Percentiles rank a stretch among this genome's conserved stretches.
phyloP scores from a whole-genome alignment of 23 tunicate genomes.

The Pegea sp. region DNA sequence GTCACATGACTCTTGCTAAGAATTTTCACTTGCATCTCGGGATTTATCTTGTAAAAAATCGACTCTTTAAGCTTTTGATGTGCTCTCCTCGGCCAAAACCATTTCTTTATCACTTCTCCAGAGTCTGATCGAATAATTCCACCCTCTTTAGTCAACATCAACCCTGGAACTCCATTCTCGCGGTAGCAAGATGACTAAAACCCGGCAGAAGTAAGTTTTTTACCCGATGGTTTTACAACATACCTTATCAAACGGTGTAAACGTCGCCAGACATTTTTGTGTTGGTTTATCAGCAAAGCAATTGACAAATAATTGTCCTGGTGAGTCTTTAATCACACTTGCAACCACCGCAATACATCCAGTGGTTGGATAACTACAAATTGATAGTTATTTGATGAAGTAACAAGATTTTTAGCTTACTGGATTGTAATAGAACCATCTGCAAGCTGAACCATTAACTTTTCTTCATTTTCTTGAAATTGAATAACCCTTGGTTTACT shows the following conservation, averaged over 20 bases:
- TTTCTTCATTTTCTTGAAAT: constrained; percentile 4
- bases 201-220: too few relatives aligned
- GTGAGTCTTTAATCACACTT: constrained; percentile 40
- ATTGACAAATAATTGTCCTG: constrained; percentile 62
- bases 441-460: constrained; percentile 71
- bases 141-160: constrained; percentile 44
- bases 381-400: too few relatives aligned
- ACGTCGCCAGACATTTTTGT: constrained; percentile 31
- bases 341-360: constrained; percentile 58
- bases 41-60: constrained; percentile 40
- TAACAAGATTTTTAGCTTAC: too few relatives aligned
- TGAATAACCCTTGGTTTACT: background rate
- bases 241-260: constrained; percentile 85
- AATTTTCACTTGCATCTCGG: constrained; percentile 57
- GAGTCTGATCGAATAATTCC: constrained; percentile 46
- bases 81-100: constrained; percentile 50
- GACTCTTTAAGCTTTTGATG: constrained; percentile 20
- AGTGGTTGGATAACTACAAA: constrained; percentile 43
- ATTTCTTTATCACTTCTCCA: constrained; percentile 36
- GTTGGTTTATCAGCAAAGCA: constrained; percentile 45
- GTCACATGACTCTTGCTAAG: constrained; percentile 14
- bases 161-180: constrained; percentile 48
- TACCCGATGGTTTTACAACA: constrained; percentile 2
- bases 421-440: constrained; percentile 61
- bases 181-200: constrained; percentile 93